Base-by-base conservation (phyloP, 1,140 invertebrate species). In the Pseudoatta argentina region DNA sequence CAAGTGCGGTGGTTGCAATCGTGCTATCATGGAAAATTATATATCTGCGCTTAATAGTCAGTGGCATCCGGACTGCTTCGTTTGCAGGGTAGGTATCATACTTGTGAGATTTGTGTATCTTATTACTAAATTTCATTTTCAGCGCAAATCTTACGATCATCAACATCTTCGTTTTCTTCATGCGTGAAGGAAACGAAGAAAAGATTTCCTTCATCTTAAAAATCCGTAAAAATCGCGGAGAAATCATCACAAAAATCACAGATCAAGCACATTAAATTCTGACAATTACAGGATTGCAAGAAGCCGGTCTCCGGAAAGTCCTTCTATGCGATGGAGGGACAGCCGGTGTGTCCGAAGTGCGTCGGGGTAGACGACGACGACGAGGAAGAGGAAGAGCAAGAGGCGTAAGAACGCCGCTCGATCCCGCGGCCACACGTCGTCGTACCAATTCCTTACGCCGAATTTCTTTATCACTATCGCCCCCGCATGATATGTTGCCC, bases 11-110 rank as follows among this genome's bases (percentile, higher is more conserved):
- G 98, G 99, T 24, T 99, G 99, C 96, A 98, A 97, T 91, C 97
- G 98, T 53, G 98, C 99, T 67, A 99, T 99, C 91, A 99, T 99
- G 97, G 99, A 99, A 94, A 99, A 99, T 95, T 99, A 99, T 94
- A 99, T 99, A 93, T 99, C 99, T 1, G 99, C 99, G 16, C 95
- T 99, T 66, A 99, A 99, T 94, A 97, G 97, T 81, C 99, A 99
- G 94, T 99, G 99, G 99, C 99, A 99, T 96, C 98, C 99, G 14
- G 98, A 99, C 94, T 99, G 99, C 95, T 99, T 99, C 96, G 99
- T 99, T 85, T 99, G 99, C 97, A 97, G 98, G 97, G 99, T 99
- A 97, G 96, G 98, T 91, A 16, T 63, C 55, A 30, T 8, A 24
- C 0, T 82, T 39, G 81, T 51, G 12, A 24, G 14, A 10, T n/a